These are phyloP conservation scores for Ctenochaetus hawaiiensis DNA, from an alignment of 2,797 vertebrate species.

Conservation along the genomic window DNA sequence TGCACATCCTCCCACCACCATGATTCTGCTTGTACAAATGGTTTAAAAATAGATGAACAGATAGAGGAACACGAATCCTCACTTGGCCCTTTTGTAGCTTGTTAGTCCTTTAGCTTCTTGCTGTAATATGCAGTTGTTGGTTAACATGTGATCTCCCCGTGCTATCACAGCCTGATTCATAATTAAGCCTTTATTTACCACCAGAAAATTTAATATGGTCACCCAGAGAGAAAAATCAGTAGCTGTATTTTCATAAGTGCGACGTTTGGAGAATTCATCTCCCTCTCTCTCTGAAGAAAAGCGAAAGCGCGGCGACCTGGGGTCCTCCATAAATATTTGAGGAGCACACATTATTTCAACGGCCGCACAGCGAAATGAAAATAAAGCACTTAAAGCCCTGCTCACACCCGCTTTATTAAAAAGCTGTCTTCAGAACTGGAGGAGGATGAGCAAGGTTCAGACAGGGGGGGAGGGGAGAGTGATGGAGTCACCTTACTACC, in stretches of 20 bases:
- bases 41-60: conserved; percentile 5
- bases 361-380: conserved; percentile 69
- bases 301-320: conserved; percentile 36
- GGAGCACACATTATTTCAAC: conserved; percentile 58
- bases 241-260: conserved; percentile 33
- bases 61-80: neutral
- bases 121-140: neutral
- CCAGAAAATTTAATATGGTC: neutral
- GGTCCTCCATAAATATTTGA: conserved; percentile 79
- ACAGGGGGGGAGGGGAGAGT: conserved; percentile 27
- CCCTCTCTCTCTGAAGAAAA: conserved; percentile 30
- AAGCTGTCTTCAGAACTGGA: conserved; percentile 57
- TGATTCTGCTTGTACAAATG: neutral
- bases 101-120: neutral
- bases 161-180: neutral
- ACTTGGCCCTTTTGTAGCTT: neutral
- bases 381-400: conserved; percentile 73
- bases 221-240: conserved; percentile 22
- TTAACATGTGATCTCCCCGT: neutral
- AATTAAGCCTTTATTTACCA: conserved; percentile 5
- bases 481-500: conserved; percentile 36
- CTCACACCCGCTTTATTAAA: conserved; percentile 75
- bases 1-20: neutral
- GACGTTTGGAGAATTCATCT: conserved; percentile 42
- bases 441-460: conserved; percentile 56